Evolutionary conservation across 2,113 vertebrate genomes (phyloP).

Genomic region (Ptychochromis oligacanthus): DNA sequence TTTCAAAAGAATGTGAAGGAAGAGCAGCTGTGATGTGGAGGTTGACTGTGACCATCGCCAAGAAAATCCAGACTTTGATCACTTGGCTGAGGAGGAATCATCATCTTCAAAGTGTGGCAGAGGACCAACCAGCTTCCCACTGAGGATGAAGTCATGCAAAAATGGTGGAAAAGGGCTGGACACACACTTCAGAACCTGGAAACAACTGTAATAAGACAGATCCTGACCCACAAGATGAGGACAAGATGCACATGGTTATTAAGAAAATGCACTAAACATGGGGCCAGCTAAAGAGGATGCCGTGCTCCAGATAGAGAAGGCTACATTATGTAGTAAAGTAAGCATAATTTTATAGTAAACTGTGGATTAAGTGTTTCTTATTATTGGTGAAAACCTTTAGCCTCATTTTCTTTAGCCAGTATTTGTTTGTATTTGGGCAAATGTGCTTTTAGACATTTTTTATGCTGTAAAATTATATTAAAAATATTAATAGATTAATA

Average conservation of each 20-base stretch:
- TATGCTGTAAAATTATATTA: too few species aligned
- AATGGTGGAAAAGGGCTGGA: neutral
- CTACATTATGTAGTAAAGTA: too few species aligned
- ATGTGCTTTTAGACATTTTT: too few species aligned
- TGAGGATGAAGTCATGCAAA: neutral
- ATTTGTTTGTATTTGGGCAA: too few species aligned
- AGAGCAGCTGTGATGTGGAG: rapidly evolving
- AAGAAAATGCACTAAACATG: neutral
- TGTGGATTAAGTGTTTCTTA: too few species aligned
- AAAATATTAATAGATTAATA: too few species aligned
- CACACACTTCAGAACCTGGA: neutral
- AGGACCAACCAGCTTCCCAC: too few species aligned
- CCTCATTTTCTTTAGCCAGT: too few species aligned
- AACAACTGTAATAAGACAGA: neutral
- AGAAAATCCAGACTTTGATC: neutral
- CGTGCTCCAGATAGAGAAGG: too few species aligned
- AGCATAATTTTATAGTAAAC: too few species aligned
- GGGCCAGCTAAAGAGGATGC: too few species aligned
- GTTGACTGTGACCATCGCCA: neutral
- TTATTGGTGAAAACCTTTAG: too few species aligned
- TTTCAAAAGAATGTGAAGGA: neutral
- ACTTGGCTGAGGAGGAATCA: neutral
- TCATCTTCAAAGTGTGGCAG: neutral
- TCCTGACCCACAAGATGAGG: neutral
- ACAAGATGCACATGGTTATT: neutral